Percentiles rank a stretch among this genome's conserved stretches.
Evolutionary conservation across 2,888 invertebrate genomes (phyloP).

Genomic region (Linnaemya tessellans): DNA sequence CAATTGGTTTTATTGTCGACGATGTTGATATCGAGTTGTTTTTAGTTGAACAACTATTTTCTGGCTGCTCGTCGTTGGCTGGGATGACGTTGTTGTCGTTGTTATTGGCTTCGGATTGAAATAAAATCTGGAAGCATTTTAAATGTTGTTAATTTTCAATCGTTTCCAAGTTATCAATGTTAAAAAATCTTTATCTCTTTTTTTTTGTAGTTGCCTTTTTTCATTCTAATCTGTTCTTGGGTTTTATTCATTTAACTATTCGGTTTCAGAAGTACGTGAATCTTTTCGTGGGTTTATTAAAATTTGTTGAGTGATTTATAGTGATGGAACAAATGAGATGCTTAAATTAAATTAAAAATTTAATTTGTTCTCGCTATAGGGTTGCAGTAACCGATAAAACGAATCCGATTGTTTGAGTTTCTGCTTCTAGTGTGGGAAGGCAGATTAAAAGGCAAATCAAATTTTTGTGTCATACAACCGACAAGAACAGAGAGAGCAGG

Average conservation of each 20-base stretch:
- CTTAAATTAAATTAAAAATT: slow-evolving; percentile 53
- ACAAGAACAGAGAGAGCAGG: neutral
- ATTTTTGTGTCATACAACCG: neutral
- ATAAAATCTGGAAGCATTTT: slow-evolving; percentile 72
- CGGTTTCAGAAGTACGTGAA: slow-evolving; percentile 1
- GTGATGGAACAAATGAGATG: slow-evolving; percentile 66
- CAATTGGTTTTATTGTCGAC: slow-evolving; percentile 63
- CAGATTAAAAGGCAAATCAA: neutral
- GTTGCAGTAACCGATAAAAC: slow-evolving; percentile 53
- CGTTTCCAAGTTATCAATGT: slow-evolving; percentile 59
- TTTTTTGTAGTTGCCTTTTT: neutral
- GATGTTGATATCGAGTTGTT: slow-evolving; percentile 43
- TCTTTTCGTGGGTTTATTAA: slow-evolving; percentile 28
- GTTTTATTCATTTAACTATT: neutral
- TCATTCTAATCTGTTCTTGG: too few relatives aligned
- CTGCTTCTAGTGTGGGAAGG: slow-evolving; percentile 29
- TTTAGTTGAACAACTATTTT: slow-evolving; percentile 28
- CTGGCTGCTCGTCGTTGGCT: slow-evolving; percentile 8
- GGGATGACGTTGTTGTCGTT: slow-evolving; percentile 5
- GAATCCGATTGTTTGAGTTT: slow-evolving; percentile 23
- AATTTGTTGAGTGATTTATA: slow-evolving; percentile 63
- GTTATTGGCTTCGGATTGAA: slow-evolving; percentile 20
- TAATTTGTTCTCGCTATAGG: slow-evolving; percentile 61
- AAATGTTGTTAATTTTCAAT: slow-evolving; percentile 71
- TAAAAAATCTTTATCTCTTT: slow-evolving; percentile 48